Conservation (phyloP, 2,113 vertebrate species). For the Prionailurus viverrinus region DNA sequence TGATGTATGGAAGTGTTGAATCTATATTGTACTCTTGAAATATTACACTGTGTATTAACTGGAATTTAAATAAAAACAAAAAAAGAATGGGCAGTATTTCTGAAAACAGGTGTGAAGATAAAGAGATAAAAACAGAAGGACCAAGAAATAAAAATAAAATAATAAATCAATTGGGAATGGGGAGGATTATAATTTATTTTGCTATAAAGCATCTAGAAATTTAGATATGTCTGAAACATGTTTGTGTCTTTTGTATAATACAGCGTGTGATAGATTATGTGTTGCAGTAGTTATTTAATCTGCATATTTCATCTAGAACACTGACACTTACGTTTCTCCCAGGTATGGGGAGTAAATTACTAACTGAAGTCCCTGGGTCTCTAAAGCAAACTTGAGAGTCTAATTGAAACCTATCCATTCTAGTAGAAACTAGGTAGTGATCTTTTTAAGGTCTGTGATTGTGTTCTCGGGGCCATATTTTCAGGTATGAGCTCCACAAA, state of each 20-base stretch:
- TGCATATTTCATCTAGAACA: not conserved
- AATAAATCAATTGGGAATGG: not conserved
- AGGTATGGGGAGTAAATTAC: slow-evolving; percentile 45
- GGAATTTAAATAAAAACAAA: not conserved
- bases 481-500: not conserved
- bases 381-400: slow-evolving; percentile 77
- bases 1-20: not conserved
- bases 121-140: not conserved
- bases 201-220: slow-evolving; percentile 37
- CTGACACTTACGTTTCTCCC: not conserved
- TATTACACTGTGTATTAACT: not conserved
- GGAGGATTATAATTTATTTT: not conserved
- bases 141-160: not conserved
- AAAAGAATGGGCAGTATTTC: not conserved
- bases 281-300: slow-evolving; percentile 48
- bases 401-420: slow-evolving; percentile 69
- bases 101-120: not conserved
- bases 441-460: slow-evolving; percentile 48
- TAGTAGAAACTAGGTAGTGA: slow-evolving; percentile 65
- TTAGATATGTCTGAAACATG: not conserved
- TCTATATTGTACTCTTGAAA: not conserved
- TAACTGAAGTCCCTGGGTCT: slow-evolving; percentile 45
- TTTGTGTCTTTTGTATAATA: not conserved
- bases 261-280: slow-evolving; percentile 28
- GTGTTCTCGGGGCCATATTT: not conserved